phyloP scores from a whole-genome alignment of 1,140 invertebrate genomes.

The Metaphire vulgaris region DNA sequence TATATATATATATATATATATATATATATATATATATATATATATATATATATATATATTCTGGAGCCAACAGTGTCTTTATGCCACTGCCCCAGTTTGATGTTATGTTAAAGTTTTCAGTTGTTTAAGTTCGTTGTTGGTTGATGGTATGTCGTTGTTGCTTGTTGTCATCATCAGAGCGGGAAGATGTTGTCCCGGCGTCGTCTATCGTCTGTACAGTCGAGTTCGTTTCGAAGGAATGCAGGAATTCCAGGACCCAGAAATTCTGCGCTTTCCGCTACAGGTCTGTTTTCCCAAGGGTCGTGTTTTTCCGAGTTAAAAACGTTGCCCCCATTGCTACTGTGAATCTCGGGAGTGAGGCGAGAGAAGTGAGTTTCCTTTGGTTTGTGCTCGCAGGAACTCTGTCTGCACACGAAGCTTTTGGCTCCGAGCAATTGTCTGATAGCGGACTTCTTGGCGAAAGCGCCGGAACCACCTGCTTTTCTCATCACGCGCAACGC shows the following conservation, averaged over 20 bases:
- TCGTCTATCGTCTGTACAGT: conserved; percentile 41
- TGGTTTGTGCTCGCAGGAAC: no score
- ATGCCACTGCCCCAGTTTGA: no score
- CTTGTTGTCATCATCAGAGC: conserved; percentile 59
- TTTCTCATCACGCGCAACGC: conserved; percentile 68
- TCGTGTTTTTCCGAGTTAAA: no score
- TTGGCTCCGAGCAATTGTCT: conserved; percentile 68
- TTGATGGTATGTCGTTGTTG: neutral
- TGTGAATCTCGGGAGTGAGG: no score
- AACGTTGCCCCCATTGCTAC: no score
- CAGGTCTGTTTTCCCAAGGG: conserved; percentile 54
- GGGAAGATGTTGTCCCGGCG: conserved; percentile 71
- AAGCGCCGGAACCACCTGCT: conserved; percentile 76
- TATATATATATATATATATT: no score
- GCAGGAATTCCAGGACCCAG: conserved; percentile 60
- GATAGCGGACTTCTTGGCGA: conserved; percentile 72
- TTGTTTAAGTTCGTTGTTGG: no score
- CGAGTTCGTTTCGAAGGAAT: conserved; percentile 62
- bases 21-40: no score
- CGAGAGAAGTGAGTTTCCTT: no score
- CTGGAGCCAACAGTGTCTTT: no score
- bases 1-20: no score
- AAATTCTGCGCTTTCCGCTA: conserved; percentile 75
- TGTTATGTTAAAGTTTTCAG: no score
- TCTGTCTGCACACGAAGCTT: conserved; percentile 85